Evolutionary conservation across 2,113 vertebrate species (phyloP).

Genomic region (Nerophis lumbriciformis): DNA sequence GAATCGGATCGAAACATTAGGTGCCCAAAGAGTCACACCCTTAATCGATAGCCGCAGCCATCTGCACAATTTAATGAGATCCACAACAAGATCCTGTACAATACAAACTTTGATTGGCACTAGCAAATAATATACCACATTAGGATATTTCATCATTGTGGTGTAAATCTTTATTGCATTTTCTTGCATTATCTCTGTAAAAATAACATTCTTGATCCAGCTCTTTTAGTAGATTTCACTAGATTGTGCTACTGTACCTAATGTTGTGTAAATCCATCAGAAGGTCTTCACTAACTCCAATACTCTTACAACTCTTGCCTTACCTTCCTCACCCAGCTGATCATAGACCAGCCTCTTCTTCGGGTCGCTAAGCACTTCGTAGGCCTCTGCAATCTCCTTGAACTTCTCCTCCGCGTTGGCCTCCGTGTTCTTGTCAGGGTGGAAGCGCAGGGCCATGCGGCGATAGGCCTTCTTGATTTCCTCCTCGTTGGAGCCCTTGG

Average conservation of each 20-base stretch:
- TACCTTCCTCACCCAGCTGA: constrained; percentile 97
- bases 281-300: constrained; percentile 12
- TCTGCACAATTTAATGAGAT: background rate
- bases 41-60: too few species aligned
- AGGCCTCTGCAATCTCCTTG: constrained; percentile 97
- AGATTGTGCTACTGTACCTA: background rate
- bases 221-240: background rate
- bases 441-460: constrained; percentile 95
- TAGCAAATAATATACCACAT: too few species aligned
- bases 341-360: constrained; percentile 94
- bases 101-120: background rate
- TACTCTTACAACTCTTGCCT: background rate
- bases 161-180: background rate
- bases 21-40: too few species aligned
- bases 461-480: constrained; percentile 98
- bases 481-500: constrained; percentile 87
- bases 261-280: constrained; percentile 25
- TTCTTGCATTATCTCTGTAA: background rate
- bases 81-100: background rate
- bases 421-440: constrained; percentile 97
- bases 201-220: background rate
- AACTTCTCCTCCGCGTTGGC: constrained; percentile 92
- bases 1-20: too few species aligned
- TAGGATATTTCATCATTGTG: background rate
- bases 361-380: constrained; percentile 96